Percentiles rank a stretch among this genome's conserved stretches.
Conservation (phyloP, 2,113 vertebrate genomes). For the Platichthys flesus region DNA sequence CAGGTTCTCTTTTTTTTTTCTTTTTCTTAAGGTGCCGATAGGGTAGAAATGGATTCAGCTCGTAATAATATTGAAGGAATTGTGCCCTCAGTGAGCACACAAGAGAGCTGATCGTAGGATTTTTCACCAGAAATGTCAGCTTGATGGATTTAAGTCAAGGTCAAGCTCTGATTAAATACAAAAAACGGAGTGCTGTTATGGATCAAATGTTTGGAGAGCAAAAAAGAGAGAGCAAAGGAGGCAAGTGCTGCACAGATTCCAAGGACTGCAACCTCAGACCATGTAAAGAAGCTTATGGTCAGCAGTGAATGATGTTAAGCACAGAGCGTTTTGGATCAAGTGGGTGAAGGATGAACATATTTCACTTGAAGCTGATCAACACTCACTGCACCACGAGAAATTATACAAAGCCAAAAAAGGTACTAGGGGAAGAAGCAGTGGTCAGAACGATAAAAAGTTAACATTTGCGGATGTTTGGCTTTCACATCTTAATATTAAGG, state of each 20-base stretch:
- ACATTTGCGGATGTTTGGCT: neutral
- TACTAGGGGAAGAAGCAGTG: neutral
- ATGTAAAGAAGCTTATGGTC: slow-evolving; percentile 23
- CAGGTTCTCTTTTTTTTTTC: slow-evolving; percentile 16
- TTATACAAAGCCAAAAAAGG: neutral
- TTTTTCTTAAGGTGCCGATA: slow-evolving; percentile 33
- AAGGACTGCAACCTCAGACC: neutral
- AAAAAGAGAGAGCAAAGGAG: slow-evolving; percentile 5
- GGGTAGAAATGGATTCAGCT: slow-evolving; percentile 67
- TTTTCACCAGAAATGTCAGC: slow-evolving; percentile 68
- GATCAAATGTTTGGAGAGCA: slow-evolving; percentile 66
- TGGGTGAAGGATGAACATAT: slow-evolving; percentile 12
- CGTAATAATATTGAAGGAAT: slow-evolving; percentile 70
- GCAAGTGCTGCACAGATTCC: neutral
- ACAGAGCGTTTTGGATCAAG: slow-evolving; percentile 1
- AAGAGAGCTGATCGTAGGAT: slow-evolving; percentile 50
- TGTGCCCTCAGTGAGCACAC: slow-evolving; percentile 26
- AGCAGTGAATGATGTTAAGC: slow-evolving; percentile 19
- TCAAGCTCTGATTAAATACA: slow-evolving; percentile 76
- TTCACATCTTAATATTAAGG: too few species aligned
- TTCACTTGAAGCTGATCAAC: slow-evolving; percentile 6
- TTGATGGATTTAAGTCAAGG: slow-evolving; percentile 83
- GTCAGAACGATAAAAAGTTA: neutral
- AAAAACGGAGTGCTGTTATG: slow-evolving; percentile 60
- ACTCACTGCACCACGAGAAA: neutral